Evolutionary conservation across 2,888 invertebrate species (phyloP).

Genomic region (Taenaris catops): DNA sequence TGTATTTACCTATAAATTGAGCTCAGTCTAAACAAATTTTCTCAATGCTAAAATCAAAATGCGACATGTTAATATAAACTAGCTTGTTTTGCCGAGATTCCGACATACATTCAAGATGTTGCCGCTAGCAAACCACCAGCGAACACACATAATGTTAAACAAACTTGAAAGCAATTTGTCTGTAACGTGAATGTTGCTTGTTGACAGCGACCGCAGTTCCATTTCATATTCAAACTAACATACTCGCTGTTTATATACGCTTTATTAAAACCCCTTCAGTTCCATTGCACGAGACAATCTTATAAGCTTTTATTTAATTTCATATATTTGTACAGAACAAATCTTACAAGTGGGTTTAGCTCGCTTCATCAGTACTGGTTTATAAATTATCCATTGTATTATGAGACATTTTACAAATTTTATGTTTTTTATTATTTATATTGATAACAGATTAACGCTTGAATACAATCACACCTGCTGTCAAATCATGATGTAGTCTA

Average conservation of each 20-base stretch:
- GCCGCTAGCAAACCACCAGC: constrained; percentile 10
- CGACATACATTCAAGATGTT: constrained; percentile 9
- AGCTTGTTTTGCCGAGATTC: constrained; percentile 1
- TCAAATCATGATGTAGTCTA: no score
- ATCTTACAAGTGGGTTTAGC: no score
- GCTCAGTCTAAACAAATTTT: not conserved
- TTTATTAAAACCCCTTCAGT: not conserved
- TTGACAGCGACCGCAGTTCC: constrained; percentile 40
- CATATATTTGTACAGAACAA: no score
- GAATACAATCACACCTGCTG: no score
- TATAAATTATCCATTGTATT: no score
- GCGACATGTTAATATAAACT: not conserved
- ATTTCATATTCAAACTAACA: constrained; percentile 36
- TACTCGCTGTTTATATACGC: constrained; percentile 6
- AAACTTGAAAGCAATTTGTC: constrained; percentile 45
- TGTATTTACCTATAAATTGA: no score
- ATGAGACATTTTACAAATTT: no score
- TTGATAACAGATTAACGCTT: no score
- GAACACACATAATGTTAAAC: constrained; percentile 26
- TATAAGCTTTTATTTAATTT: no score
- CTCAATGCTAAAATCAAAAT: not conserved
- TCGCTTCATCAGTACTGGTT: no score
- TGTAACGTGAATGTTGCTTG: constrained; percentile 39
- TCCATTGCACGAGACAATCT: no score
- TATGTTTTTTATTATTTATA: no score